Base-by-base conservation (phyloP, 2,113 vertebrate genomes). In the Eptesicus fuscus region DNA sequence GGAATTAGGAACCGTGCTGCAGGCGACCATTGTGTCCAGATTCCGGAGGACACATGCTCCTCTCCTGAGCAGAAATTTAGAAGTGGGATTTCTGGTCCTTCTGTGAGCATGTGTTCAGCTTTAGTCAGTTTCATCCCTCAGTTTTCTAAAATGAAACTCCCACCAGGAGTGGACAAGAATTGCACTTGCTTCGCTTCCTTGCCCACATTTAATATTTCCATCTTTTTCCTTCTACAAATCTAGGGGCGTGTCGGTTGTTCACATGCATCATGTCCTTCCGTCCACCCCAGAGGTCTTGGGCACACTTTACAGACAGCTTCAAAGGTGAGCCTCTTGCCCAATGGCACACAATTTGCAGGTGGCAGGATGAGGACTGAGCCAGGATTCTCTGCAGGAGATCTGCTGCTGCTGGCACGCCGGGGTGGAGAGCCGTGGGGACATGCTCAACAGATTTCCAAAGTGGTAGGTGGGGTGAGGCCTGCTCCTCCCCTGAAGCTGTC, bases 1-100 rank as follows among this genome's bases (percentile, higher is more conserved):
- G 12, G 42, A 28, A 1, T 6, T 0, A 7, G 0, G 12, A 11
- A 7, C 17, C 3, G n/a, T 2, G n/a, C n/a, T 25, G 47, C 40
- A 1, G 4, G 42, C n/a, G 5, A 4, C 7, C 4, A 1, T 8
- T 3, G 23, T 0, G 28, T 14, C n/a, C 0, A 35, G 6, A 1
- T 8, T 65, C 69, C n/a, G 40, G 92, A 17, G 25, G 70, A 44
- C 70, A 37, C 25, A 2, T 0, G 17, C 44, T 53, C 2, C 7
- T 37, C 37, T 51, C 69, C 10, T 10, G 35, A 73, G 40, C 4
- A 11, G 37, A 51, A 32, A 74, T 56, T 40, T 11, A 5, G 22
- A 28, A 32, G 53, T 44, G 61, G 71, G 23, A 20, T 73, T 87
- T 88, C 77, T 42, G 87, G 51, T 84, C 63, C 20, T 9, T 1